These are phyloP conservation scores for Andrena bicolor DNA, from an alignment of 2,888 invertebrate genomes.

Conservation along the genomic window DNA sequence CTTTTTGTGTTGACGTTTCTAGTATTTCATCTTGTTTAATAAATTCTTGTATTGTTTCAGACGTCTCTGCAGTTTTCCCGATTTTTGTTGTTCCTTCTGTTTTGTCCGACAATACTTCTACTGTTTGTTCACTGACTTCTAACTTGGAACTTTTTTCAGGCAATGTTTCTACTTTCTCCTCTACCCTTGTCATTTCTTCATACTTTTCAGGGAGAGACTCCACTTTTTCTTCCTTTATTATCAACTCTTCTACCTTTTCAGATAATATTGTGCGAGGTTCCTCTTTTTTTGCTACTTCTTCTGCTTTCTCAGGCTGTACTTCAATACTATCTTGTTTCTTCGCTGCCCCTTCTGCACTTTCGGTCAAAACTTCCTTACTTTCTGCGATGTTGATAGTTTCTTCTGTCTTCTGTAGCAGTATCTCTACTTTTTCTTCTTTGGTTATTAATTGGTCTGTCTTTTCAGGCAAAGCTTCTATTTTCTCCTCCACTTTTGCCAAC, in stretches of 20 bases:
- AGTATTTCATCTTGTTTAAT: background rate
- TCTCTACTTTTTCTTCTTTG: background rate
- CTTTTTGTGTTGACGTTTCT: background rate
- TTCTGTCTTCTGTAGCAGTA: background rate
- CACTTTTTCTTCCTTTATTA: conserved; percentile 21
- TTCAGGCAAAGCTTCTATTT: background rate
- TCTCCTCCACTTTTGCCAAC: background rate
- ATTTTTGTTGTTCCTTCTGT: background rate
- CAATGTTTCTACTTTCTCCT: conserved; percentile 11
- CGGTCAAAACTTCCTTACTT: background rate
- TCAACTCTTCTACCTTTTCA: conserved; percentile 9
- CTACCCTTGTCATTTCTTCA: background rate
- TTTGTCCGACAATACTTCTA: background rate
- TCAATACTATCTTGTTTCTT: background rate
- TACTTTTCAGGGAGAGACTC: background rate
- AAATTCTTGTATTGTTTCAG: background rate
- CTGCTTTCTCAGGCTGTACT: background rate
- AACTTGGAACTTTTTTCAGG: background rate
- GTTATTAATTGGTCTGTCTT: background rate
- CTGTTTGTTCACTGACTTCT: conserved; percentile 10
- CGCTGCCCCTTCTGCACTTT: background rate
- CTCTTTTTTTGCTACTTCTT: background rate
- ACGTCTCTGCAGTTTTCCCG: background rate
- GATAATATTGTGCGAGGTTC: background rate
- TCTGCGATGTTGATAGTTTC: background rate